Evolutionary conservation across 1,140 invertebrate species (phyloP), one percentile per base, ranked within the genome.

Genomic region (Nasonia giraulti): DNA sequence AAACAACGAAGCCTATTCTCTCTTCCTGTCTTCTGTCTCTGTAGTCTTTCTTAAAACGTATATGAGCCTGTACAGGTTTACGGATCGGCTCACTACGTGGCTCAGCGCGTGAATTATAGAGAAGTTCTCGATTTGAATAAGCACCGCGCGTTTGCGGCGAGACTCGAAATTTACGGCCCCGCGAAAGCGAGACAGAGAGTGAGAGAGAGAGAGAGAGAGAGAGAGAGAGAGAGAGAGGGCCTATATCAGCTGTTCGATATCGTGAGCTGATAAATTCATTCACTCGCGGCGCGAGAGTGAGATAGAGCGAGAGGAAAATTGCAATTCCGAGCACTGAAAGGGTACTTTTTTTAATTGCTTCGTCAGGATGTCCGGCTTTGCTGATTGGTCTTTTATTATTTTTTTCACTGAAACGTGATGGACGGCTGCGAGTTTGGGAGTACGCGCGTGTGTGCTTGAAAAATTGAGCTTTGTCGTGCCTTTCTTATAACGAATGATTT

Each of bases 91-190:
- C n/a, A 11, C 4, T 4, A 17, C 47, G 47, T 23, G 27, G 17
- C n/a, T 83, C 12, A 40, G 27, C 73, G 31, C 73, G 12, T 78
- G 44, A 79, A 77, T 83, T 76, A 69, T 69, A 50, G 55, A 69
- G n/a, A 31, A 77, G 50, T 47, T 77, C 82, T 77, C 12, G 74
- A 75, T 82, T 83, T 68, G 74, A 83, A 83, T 77, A 76, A 75
- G 81, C n/a, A 76, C 23, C 40, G 55, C 62, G 78, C n/a, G 66
- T 37, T 23, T 12, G 50, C 14, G 33, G 37, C 76, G 3, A 4
- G 75, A n/a, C 27, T 50, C 62, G 2, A 73, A 79, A 79, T 84
- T 79, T 79, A 84, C 47, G 66, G 33, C 8, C 10, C 40, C 40
- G 40, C 40, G 40, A 44, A 44, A 44, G 40, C 40, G 8, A 6